These are phyloP conservation scores for Drosophila insularis DNA, from an alignment of 1,140 invertebrate genomes.

Conservation along the genomic window DNA sequence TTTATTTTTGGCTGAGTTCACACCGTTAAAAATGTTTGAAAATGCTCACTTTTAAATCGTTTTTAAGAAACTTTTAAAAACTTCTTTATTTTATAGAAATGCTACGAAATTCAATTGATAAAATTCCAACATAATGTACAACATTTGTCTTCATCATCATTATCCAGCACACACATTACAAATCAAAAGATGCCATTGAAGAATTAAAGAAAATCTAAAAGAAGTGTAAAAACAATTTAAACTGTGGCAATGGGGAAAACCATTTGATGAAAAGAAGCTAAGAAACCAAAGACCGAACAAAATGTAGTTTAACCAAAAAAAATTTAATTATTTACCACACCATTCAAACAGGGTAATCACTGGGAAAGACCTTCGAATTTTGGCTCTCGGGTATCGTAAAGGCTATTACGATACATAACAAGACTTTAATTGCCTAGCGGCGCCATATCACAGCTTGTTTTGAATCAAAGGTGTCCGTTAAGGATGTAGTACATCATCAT, in stretches of 20 bases:
- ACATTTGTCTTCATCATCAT: too few relatives aligned
- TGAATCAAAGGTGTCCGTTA: conserved; percentile 54
- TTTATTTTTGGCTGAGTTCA: too few relatives aligned
- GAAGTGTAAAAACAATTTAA: conserved; percentile 10
- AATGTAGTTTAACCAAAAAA: background rate
- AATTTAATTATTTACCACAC: conserved; percentile 4
- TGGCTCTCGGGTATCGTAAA: conserved; percentile 15
- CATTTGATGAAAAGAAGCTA: background rate
- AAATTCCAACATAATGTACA: too few relatives aligned
- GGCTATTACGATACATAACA: conserved; percentile 48
- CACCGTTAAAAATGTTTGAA: too few relatives aligned
- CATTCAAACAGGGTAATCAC: background rate
- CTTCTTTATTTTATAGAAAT: too few relatives aligned
- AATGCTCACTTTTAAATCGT: too few relatives aligned
- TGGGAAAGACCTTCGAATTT: background rate
- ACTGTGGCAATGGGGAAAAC: background rate
- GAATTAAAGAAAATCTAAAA: background rate
- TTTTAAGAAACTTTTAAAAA: too few relatives aligned
- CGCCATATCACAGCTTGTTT: conserved; percentile 57
- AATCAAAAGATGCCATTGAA: too few relatives aligned
- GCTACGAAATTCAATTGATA: background rate
- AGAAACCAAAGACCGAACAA: background rate
- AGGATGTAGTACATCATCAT: conserved; percentile 50
- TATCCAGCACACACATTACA: too few relatives aligned
- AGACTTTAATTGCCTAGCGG: conserved; percentile 65